Base-by-base conservation (phyloP, 2,888 invertebrate genomes). In the Megaustenia siamemsis region DNA sequence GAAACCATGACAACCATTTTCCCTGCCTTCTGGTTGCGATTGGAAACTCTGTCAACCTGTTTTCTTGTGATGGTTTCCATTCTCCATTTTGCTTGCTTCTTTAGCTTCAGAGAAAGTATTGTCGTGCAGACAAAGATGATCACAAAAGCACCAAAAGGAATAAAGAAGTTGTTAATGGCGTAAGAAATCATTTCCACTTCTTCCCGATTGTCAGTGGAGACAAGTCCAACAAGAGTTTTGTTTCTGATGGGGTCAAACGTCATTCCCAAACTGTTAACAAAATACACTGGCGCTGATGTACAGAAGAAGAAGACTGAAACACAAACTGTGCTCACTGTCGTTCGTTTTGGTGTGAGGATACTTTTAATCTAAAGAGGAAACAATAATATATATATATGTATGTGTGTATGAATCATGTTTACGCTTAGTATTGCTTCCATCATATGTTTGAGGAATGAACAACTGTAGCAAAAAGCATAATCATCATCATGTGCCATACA, bases 1-100 rank as follows among this genome's bases (percentile, higher is more conserved):
- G 68, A 69, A 40, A 69, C 40, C 24, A 69, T 18, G 2, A 69
- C 38, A 40, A 38, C 68, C 68, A 69, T 69, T 40, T 69, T 69
- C 1, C 6, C 68, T 5, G 40, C 38, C 21, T 69, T 69, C 24
- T 40, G 38, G 24, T 69, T 40, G 8, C 68, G 38, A 8, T 5
- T 2, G 5, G 68, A 69, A 15, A 63, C 10, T 4, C 28, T 28
- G 8, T 3, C 28, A 24, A 38, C 21, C 24, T 8, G 18, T 0
- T 8, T 21, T 21, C 21, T 21, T 4, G 18, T 40, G 4, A 40
- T 38, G 6, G 40, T 21, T 18, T 4, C 18, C 8, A 21, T 69
- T 40, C 68, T 35, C 68, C 68, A 69, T 40, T 21, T 18, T 38
- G 68, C 5, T 1, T 21, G 15, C 1, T 21, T 6, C 1, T 24